These are phyloP conservation scores for Loris lydekkerianus DNA, from an alignment of 2,797 vertebrate genomes.

Conservation along the genomic window DNA sequence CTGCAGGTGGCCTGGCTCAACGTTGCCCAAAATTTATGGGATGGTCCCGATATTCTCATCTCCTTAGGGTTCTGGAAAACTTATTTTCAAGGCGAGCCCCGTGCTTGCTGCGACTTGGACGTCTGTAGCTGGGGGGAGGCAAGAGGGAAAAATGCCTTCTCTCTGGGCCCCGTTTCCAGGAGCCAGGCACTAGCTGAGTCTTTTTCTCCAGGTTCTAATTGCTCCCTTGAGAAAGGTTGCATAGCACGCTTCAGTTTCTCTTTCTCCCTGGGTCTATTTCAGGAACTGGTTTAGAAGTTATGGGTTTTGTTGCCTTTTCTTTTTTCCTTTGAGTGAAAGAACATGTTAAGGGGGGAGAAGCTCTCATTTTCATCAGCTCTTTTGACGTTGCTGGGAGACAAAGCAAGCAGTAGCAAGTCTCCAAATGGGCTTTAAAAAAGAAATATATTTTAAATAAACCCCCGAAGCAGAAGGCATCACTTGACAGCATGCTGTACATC, in stretches of 20 bases:
- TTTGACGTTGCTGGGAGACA: conserved; percentile 79
- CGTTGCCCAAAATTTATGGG: neutral
- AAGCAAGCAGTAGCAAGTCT: conserved; percentile 73
- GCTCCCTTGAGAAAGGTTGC: conserved; percentile 84
- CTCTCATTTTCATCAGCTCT: conserved; percentile 55
- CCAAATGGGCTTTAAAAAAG: conserved; percentile 75
- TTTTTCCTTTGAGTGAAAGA: conserved; percentile 68
- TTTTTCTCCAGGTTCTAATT: conserved; percentile 82
- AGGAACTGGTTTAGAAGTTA: conserved; percentile 77
- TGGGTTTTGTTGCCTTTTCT: conserved; percentile 54
- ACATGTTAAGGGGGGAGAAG: neutral
- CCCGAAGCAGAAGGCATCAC: conserved; percentile 65
- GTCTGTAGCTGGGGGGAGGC: neutral
- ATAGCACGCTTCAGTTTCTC: conserved; percentile 46
- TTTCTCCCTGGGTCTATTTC: conserved; percentile 84
- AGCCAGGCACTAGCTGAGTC: conserved; percentile 47
- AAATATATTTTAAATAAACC: conserved; percentile 79
- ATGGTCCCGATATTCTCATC: too few species aligned
- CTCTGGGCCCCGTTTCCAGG: conserved; percentile 35
- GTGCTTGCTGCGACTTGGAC: neutral
- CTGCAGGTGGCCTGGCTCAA: neutral
- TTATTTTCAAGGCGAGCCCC: neutral
- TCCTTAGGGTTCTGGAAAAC: neutral
- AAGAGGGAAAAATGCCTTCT: neutral
- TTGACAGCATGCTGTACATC: conserved; percentile 14